These are phyloP conservation scores for Limnephilus lunatus DNA, from an alignment of 2,888 invertebrate species.

Conservation along the genomic window DNA sequence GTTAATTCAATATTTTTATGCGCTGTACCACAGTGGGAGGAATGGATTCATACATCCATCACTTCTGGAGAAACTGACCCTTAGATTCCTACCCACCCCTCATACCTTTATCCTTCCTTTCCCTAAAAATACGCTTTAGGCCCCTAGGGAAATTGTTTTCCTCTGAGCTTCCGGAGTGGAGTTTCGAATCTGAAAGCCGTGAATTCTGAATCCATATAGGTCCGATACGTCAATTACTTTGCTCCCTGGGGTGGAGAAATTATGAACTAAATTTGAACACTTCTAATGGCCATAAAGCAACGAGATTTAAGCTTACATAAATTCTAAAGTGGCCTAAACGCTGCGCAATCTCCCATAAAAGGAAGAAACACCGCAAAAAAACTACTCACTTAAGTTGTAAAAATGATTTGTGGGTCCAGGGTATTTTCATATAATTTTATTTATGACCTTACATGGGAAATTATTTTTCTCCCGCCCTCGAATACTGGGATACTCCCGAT, in stretches of 20 bases:
- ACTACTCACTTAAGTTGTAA: constrained; percentile 61
- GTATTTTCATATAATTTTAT: constrained; percentile 66
- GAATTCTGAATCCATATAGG: neutral
- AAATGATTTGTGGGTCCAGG: constrained; percentile 61
- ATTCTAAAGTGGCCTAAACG: constrained; percentile 34
- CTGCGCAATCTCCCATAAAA: constrained; percentile 12
- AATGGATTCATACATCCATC: too few species aligned
- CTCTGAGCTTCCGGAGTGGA: too few species aligned
- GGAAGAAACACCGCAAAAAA: constrained; percentile 52
- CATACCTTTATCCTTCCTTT: too few species aligned
- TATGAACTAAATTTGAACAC: constrained; percentile 19
- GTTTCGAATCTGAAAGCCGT: neutral
- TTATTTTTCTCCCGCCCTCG: constrained; percentile 56
- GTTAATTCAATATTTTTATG: too few species aligned
- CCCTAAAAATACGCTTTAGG: too few species aligned
- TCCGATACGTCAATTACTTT: neutral
- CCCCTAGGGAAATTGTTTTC: too few species aligned
- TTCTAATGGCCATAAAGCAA: constrained; percentile 33
- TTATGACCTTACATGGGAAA: constrained; percentile 63
- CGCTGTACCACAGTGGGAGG: too few species aligned
- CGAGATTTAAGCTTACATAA: constrained; percentile 40
- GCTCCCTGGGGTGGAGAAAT: neutral
- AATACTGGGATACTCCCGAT: neutral
- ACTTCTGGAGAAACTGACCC: too few species aligned
- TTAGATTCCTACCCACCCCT: too few species aligned